Evolutionary conservation across 1,140 invertebrate species (phyloP).

Genomic region (Carposina sasakii): DNA sequence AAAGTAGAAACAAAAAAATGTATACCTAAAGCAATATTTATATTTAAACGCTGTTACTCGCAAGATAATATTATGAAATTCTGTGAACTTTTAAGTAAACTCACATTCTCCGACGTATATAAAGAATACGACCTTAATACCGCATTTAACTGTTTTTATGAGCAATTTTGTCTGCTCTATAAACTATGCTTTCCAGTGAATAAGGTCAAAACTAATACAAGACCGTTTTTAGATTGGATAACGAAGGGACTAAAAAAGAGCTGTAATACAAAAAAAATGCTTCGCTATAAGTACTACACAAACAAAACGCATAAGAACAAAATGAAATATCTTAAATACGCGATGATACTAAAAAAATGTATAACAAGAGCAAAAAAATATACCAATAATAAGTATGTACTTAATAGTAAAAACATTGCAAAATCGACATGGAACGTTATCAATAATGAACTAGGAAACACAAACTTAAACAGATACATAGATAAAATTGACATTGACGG

Average conservation of each 20-base stretch:
- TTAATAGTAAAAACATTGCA: neutral
- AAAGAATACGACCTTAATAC: neutral
- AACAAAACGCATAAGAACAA: neutral
- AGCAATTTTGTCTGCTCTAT: neutral
- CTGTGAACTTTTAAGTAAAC: neutral
- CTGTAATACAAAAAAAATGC: neutral
- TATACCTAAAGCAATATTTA: neutral
- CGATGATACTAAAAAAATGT: conserved; percentile 4
- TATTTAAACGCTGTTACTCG: conserved; percentile 10
- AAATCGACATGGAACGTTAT: conserved; percentile 3
- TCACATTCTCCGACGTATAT: neutral
- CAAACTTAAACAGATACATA: neutral
- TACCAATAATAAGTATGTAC: neutral
- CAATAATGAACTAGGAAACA: neutral
- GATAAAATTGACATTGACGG: neutral
- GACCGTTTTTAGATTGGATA: neutral
- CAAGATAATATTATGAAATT: neutral
- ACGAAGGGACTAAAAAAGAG: neutral
- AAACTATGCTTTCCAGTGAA: neutral
- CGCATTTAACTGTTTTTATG: neutral
- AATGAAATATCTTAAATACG: conserved; percentile 17
- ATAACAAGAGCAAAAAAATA: neutral
- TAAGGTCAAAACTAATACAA: neutral
- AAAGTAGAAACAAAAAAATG: neutral
- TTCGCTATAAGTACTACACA: neutral